phyloP scores from a whole-genome alignment of 2,888 invertebrate genomes.

The Acrobasis suavella region DNA sequence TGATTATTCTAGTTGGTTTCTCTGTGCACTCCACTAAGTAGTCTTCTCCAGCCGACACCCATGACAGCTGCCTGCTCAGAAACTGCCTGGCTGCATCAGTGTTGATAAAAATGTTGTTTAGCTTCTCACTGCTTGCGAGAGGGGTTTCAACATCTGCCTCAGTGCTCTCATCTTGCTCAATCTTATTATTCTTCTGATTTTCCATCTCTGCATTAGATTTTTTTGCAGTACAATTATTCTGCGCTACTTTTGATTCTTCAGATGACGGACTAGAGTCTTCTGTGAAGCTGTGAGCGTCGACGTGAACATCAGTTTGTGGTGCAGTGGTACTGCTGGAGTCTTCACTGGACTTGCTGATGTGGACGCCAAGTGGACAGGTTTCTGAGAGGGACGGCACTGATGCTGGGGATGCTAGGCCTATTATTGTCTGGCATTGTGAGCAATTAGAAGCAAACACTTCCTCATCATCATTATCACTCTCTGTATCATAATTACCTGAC shows the following conservation, averaged over 20 bases:
- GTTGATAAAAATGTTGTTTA: slow-evolving; percentile 88
- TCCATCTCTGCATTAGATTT: slow-evolving; percentile 46
- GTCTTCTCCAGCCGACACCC: slow-evolving; percentile 87
- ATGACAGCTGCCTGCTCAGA: slow-evolving; percentile 87
- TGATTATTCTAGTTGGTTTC: slow-evolving; percentile 85
- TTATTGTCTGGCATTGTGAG: slow-evolving; percentile 84
- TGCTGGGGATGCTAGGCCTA: slow-evolving; percentile 81
- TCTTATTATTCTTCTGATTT: slow-evolving; percentile 45
- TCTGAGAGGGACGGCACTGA: slow-evolving; percentile 84
- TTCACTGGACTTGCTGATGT: slow-evolving; percentile 83
- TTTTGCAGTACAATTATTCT: slow-evolving; percentile 65
- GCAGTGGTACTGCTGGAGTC: slow-evolving; percentile 84
- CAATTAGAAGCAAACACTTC: slow-evolving; percentile 86
- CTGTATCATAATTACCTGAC: slow-evolving; percentile 81
- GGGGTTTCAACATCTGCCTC: slow-evolving; percentile 54
- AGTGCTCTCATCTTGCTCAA: slow-evolving; percentile 49
- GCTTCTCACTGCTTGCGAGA: slow-evolving; percentile 64
- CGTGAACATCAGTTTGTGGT: slow-evolving; percentile 80
- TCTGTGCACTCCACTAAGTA: slow-evolving; percentile 85
- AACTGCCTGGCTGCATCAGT: slow-evolving; percentile 90
- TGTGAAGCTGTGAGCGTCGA: slow-evolving; percentile 78
- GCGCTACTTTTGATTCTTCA: slow-evolving; percentile 78
- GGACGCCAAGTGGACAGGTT: slow-evolving; percentile 84
- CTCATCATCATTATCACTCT: slow-evolving; percentile 83
- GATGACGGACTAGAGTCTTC: slow-evolving; percentile 83